Evolutionary conservation across 2,113 vertebrate species (phyloP), one percentile per base, ranked within the genome.

Genomic region (Stigmatopora nigra): DNA sequence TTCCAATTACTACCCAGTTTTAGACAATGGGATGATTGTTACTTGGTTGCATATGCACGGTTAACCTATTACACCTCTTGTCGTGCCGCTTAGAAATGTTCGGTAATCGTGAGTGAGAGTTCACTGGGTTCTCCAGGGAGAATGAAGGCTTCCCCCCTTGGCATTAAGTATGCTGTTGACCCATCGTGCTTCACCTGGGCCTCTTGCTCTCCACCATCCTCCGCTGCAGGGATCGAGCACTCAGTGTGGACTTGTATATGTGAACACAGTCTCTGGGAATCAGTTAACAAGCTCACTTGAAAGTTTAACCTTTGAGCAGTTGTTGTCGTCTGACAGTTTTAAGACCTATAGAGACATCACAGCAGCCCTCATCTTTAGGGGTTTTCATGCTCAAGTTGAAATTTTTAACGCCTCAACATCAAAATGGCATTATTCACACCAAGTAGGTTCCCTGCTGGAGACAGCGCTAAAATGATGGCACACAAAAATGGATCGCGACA

Each of bases 51-150:
- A 52, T 1, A 0, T 44, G 25, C 62, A 67, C 51, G 48, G 49
- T 38, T 61, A 63, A 72, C 78, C 79, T 59, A 60, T 56, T 48
- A 19, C 69, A 64, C 41, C 83, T 87, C 75, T 84, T 82, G 82
- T 73, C 67, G 72, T 84, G 80, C 79, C 78, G 81, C 77, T 63
- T 64, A 74, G 92, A 92, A 92, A 93, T 92, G 91, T 85, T 74
- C 88, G 84, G 85, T 92, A 93, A 95, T 94, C 93, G 94, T 94
- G 92, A 92, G 93, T 95, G 95, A 91, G 89, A 81, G 90, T 90
- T 88, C 85, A 85, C 87, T 91, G 82, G 92, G 90, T 91, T 88
- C 89, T 90, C 84, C 83, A 88, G 86, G 93, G 93, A 93, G 96
- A 93, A 92, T 92, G 88, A 85, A 83, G 85, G 90, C 89, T 92